A percentile compares a stretch with the other conserved stretches of the same genome.
These are phyloP conservation scores for Dynastes hyllus DNA, from an alignment of 2,888 invertebrate species.

Conservation along the genomic window DNA sequence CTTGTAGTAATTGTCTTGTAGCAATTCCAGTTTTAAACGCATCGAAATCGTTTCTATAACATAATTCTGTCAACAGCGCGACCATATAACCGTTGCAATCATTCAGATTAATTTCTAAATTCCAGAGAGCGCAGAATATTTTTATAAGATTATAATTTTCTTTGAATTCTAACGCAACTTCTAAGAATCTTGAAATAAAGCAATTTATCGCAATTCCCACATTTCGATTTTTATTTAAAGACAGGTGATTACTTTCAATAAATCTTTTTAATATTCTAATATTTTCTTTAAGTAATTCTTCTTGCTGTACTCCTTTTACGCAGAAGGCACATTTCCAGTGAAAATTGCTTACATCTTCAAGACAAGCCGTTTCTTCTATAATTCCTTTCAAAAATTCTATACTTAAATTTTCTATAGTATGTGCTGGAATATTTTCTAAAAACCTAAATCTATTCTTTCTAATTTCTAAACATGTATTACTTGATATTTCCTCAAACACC, in stretches of 20 bases:
- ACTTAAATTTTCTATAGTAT: not conserved
- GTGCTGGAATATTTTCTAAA: slow-evolving; percentile 13
- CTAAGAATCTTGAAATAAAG: not conserved
- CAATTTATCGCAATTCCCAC: not conserved
- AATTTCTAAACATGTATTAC: not conserved
- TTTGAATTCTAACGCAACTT: not conserved
- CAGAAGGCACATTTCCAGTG: slow-evolving; percentile 18
- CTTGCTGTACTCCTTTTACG: not conserved
- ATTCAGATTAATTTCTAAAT: not conserved
- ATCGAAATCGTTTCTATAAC: slow-evolving; percentile 5
- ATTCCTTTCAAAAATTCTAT: slow-evolving; percentile 11
- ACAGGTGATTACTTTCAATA: not conserved
- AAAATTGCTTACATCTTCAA: not conserved
- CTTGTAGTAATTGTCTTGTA: not conserved
- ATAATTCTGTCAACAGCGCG: not conserved
- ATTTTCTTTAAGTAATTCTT: slow-evolving; percentile 11
- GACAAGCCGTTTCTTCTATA: not conserved
- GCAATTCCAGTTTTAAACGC: not conserved
- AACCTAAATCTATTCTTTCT: slow-evolving; percentile 8
- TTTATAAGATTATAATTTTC: not conserved
- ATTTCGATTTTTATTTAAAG: not conserved
- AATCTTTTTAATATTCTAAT: not conserved
- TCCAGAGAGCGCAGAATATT: not conserved
- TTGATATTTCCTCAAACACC: not conserved
- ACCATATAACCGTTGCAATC: not conserved